These are phyloP conservation scores for Peromyscus aztecus DNA, from an alignment of 2,797 vertebrate species.

Conservation along the genomic window DNA sequence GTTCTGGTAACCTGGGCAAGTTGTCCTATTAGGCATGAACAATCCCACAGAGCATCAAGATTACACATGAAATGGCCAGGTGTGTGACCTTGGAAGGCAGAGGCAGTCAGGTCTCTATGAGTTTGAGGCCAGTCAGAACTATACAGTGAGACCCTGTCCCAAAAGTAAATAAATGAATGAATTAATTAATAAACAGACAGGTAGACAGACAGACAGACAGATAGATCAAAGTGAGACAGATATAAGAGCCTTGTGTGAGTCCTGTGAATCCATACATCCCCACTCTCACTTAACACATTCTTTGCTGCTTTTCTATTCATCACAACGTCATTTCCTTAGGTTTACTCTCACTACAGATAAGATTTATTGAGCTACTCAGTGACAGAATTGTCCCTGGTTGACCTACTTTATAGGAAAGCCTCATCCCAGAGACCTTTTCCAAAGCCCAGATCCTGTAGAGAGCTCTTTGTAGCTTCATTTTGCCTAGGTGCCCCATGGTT, in stretches of 20 bases:
- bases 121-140: background rate
- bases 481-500: background rate
- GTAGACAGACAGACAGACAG: too few relatives aligned
- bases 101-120: background rate
- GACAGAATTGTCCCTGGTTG: background rate
- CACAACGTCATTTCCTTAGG: background rate
- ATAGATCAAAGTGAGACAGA: background rate
- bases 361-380: background rate
- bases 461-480: background rate
- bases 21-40: background rate
- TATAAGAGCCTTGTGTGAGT: background rate
- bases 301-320: background rate
- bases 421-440: background rate
- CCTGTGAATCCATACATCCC: background rate
- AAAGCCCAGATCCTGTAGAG: background rate
- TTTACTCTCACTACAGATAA: background rate
- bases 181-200: too few relatives aligned
- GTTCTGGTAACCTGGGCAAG: background rate
- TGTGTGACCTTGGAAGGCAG: background rate
- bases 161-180: background rate
- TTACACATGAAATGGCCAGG: background rate
- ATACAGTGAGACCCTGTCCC: background rate
- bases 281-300: background rate
- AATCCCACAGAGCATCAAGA: background rate
- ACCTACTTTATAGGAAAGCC: background rate